A percentile compares a stretch with the other conserved stretches of the same genome.
Conservation (phyloP, 2,113 vertebrate genomes). For the Lagopus muta region DNA sequence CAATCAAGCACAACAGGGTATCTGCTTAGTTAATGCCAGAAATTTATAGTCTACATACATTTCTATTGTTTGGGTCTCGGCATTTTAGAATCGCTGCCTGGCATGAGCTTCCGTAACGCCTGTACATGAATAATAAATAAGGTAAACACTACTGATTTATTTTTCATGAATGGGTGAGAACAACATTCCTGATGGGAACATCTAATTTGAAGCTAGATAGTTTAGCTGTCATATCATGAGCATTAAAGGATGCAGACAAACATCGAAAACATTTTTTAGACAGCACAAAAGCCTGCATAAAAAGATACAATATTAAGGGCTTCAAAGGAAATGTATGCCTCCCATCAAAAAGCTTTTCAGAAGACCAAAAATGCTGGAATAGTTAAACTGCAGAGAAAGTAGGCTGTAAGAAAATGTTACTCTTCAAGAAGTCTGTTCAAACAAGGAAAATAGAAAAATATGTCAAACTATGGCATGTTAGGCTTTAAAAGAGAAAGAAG, state of each 20-base stretch:
- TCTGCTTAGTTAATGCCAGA: not conserved
- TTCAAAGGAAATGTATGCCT: not conserved
- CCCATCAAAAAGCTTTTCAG: not conserved
- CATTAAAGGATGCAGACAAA: conserved; percentile 1
- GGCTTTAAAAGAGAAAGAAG: not conserved
- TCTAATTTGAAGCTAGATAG: not conserved
- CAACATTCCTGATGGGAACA: conserved; percentile 1
- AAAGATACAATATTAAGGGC: not conserved
- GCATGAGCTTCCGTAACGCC: not conserved
- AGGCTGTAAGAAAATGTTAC: not conserved
- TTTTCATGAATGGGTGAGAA: conserved; percentile 26
- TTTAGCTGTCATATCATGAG: not conserved
- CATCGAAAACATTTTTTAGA: not conserved
- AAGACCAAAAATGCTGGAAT: not conserved
- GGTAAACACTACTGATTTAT: conserved; percentile 22
- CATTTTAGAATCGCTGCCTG: not conserved
- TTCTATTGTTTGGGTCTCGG: not conserved
- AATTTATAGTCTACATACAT: not conserved
- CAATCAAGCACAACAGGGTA: not conserved
- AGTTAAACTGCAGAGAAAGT: not conserved
- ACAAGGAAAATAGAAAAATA: not conserved
- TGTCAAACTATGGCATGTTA: not conserved
- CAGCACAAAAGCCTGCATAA: not conserved
- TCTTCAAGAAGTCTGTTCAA: not conserved
- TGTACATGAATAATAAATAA: not conserved